Percentiles rank a stretch among this genome's conserved stretches.
These are phyloP conservation scores for Hexactinellida sp. DNA, from an alignment of 37 sponge, comb jelly and placozoan genomes.

Conservation along the genomic window DNA sequence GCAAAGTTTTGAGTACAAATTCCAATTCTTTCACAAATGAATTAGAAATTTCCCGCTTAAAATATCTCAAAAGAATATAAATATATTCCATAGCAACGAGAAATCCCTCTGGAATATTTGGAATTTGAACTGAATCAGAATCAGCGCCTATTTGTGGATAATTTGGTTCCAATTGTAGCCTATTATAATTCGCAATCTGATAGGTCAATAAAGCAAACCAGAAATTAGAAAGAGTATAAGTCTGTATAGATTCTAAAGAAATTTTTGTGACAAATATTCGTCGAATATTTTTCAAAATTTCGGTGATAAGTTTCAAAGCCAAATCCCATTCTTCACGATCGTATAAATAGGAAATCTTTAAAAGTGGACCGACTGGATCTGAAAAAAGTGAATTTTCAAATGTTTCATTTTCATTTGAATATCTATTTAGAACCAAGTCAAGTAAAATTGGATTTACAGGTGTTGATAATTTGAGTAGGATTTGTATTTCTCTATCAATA, in stretches of 20 bases:
- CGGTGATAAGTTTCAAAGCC: neutral
- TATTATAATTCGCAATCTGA: neutral
- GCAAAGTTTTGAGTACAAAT: neutral
- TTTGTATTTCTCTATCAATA: neutral
- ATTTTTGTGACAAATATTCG: neutral
- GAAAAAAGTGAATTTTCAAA: neutral
- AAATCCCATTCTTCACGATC: neutral
- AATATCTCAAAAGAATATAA: constrained; percentile 13
- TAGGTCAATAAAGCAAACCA: neutral
- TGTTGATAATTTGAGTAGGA: neutral
- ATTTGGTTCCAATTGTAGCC: neutral
- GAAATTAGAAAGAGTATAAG: neutral
- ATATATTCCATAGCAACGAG: constrained; percentile 11
- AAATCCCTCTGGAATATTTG: neutral
- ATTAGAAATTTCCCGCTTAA: neutral
- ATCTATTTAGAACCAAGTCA: neutral
- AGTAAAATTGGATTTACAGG: neutral
- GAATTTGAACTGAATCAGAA: neutral
- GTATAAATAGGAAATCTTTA: neutral
- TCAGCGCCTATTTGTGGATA: neutral
- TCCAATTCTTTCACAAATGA: neutral
- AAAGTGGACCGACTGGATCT: neutral
- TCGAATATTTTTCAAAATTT: neutral
- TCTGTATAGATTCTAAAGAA: neutral
- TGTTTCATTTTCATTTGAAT: neutral